Base-by-base conservation (phyloP, 2,888 invertebrate species). In the Tipula unca region DNA sequence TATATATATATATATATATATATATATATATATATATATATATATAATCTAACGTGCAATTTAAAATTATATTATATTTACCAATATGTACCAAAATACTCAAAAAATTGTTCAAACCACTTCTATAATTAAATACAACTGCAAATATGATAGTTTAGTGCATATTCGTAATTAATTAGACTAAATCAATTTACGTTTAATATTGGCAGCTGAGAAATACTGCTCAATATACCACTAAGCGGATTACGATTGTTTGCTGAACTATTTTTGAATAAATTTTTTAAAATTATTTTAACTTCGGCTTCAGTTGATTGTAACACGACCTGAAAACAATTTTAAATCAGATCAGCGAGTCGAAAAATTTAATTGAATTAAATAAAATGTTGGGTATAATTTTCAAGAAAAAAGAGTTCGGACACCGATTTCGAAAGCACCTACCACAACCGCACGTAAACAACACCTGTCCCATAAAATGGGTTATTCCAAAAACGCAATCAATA, bases 301-400 rank as follows among this genome's bases (percentile, higher is more conserved):
- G 35, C 83, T 17, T 83, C 83, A 14, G 83, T 83, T 83, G 35
- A 29, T 83, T 83, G 83, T 83, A 83, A n/a, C 35, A 32, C 83
- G 35, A 32, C 17, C 83, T 83, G 83, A 83, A 83, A 83, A 83
- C 35, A 32, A 83, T 83, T 69, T 69, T 20, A 69, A 69, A 69
- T 25, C 25, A 69, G 25, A 69, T 69, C 69, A 69, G 14, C 20
- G 25, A 69, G 8, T 1, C 10, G 25, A 25, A 69, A 69, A 6
- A 35, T 35, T 35, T 35, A 4, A 35, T 35, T 35, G 6, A 35
- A 35, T 48, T 17, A 17, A 48, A n/a, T n/a, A n/a, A n/a, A n/a
- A n/a, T n/a, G n/a, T n/a, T n/a, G n/a, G n/a, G n/a, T n/a, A n/a
- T n/a, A n/a, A n/a, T n/a, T n/a, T n/a, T n/a, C n/a, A n/a, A n/a